Percentiles rank a stretch among this genome's conserved stretches.
Evolutionary conservation across 2,113 vertebrate species (phyloP).

Genomic region (Percina caprodes): DNA sequence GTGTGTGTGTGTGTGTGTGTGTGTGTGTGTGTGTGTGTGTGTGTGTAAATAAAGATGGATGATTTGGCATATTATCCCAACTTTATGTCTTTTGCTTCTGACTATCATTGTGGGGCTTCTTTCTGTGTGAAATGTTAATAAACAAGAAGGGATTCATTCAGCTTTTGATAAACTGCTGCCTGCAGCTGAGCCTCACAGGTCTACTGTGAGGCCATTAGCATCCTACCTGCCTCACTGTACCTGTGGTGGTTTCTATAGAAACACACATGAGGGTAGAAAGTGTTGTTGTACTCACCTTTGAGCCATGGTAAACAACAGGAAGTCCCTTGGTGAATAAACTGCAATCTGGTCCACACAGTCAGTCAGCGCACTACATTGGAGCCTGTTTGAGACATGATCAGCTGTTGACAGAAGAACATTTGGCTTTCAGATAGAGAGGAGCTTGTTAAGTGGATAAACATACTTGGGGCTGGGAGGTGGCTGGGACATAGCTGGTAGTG

Average conservation of each 20-base stretch:
- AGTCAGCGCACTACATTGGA: constrained; percentile 17
- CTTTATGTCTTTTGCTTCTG: neutral
- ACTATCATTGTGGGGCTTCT: neutral
- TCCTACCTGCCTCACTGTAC: constrained; percentile 69
- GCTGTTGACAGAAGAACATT: constrained; percentile 39
- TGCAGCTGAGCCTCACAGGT: constrained; percentile 47
- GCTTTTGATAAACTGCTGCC: constrained; percentile 47
- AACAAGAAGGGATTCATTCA: constrained; percentile 18
- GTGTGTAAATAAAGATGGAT: neutral
- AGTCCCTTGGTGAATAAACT: constrained; percentile 57
- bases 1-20: neutral
- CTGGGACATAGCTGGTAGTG: constrained; percentile 33
- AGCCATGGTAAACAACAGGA: constrained; percentile 72
- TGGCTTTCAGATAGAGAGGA: constrained; percentile 48
- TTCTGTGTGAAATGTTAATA: constrained; percentile 4
- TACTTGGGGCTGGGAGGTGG: constrained; percentile 17
- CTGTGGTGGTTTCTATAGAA: constrained; percentile 82
- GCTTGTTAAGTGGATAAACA: constrained; percentile 43
- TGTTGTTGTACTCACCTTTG: constrained; percentile 74
- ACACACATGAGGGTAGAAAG: constrained; percentile 68
- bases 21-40: neutral
- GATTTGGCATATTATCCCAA: neutral
- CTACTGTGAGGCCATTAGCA: constrained; percentile 78
- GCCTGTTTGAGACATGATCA: constrained; percentile 37
- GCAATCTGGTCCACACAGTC: constrained; percentile 30